Base-by-base conservation (phyloP, 2,797 vertebrate genomes). In the Podargus strigoides region DNA sequence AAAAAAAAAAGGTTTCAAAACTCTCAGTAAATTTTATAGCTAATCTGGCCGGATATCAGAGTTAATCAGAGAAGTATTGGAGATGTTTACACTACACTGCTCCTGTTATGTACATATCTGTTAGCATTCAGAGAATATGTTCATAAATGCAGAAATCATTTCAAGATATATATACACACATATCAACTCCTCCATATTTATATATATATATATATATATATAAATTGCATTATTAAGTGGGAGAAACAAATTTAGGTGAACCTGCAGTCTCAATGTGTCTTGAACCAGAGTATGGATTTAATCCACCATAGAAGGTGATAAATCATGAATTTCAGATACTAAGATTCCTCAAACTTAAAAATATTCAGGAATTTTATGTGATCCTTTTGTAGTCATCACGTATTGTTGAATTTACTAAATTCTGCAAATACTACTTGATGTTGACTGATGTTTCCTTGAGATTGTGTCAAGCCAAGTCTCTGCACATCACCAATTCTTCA, bases 401-500 rank as follows among this genome's bases (percentile, higher is more conserved):
- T 69, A 66, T 34, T 18, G 23, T 9, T 66, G 42, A 68, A 56
- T 55, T 79, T 39, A 76, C 64, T 64, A 64, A 73, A 79, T 77
- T 79, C 23, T 69, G 23, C 17, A 64, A 47, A 55, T 12, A 44
- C 24, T 12, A 14, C 21, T 41, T 64, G 12, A 12, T 11, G 6
- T 27, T 59, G 73, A 76, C 20, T 34, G 37, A 22, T 6, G 10
- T 60, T 80, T 74, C 21, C 23, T 42, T 49, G 27, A 7, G 16
- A 26, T 5, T 62, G 24, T 30, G n/a, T 19, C 34, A 37, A 49
- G 41, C 5, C 28, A 66, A 5, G 1, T 80, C 18, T 69, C 18
- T 4, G 1, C 39, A 27, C 15, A 50, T 6, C 6, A 15, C 23
- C 11, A 0, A 8, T 42, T 26, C 19, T 63, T 39, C 1, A 3